phyloP scores from a whole-genome alignment of 2,113 vertebrate species.

The Raja brachyura region DNA sequence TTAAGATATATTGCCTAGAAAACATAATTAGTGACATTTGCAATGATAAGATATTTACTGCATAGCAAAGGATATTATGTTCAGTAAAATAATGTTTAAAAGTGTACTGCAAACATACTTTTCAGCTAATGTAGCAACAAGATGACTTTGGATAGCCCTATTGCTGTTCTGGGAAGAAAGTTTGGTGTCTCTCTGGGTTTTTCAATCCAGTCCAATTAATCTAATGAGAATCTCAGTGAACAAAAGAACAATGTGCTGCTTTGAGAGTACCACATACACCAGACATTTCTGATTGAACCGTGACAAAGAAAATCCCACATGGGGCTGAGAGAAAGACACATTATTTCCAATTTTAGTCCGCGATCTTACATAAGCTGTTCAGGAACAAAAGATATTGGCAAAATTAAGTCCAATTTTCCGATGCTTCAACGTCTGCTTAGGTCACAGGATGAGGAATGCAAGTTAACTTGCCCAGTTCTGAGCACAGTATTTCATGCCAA shows the following conservation, averaged over 20 bases:
- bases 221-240: constrained; percentile 20
- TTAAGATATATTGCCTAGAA: neutral
- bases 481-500: too few relatives aligned
- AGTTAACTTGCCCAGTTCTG: neutral
- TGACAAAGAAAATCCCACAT: neutral
- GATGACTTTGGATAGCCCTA: neutral
- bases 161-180: neutral
- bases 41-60: neutral
- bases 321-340: neutral
- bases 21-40: neutral
- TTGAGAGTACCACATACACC: neutral
- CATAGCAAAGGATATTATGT: neutral
- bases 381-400: neutral
- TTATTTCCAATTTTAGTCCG: neutral
- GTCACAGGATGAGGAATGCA: neutral
- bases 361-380: neutral
- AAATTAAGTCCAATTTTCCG: neutral
- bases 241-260: neutral
- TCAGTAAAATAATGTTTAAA: neutral
- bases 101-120: neutral
- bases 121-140: neutral
- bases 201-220: constrained; percentile 15
- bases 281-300: neutral
- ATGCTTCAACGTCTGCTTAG: neutral
- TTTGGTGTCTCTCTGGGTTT: neutral